Conservation (phyloP, 2,888 invertebrate genomes). For the Bugulina stolonifera region DNA sequence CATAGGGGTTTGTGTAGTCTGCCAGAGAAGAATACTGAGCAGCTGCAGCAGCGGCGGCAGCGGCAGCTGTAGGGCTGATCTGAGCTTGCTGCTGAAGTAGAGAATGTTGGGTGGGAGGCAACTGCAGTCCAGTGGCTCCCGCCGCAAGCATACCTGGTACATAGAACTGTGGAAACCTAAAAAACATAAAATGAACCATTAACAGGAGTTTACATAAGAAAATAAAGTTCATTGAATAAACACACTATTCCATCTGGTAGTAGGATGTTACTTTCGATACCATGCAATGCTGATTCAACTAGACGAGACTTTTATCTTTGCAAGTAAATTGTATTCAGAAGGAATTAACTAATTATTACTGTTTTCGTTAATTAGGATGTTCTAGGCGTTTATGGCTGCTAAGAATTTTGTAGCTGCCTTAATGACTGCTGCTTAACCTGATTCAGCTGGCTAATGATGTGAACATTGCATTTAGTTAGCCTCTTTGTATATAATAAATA, state of each 20-base stretch:
- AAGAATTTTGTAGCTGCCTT: not conserved
- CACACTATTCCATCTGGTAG: no score
- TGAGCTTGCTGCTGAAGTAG: not conserved
- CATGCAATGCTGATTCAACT: no score
- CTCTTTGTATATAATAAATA: no score
- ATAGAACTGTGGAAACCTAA: not conserved
- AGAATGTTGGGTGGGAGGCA: not conserved
- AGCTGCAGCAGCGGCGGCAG: not conserved
- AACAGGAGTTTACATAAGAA: no score
- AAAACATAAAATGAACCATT: not conserved
- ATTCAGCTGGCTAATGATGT: no score
- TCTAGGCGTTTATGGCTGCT: not conserved
- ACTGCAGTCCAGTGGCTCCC: not conserved
- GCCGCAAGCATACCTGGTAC: slow-evolving; percentile 22
- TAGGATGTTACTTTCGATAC: no score
- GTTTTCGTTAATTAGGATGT: slow-evolving; percentile 11
- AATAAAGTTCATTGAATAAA: no score
- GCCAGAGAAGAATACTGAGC: not conserved
- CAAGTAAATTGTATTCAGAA: not conserved
- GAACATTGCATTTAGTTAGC: not conserved
- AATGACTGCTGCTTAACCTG: not conserved
- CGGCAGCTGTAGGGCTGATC: slow-evolving; percentile 15
- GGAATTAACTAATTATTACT: slow-evolving; percentile 19
- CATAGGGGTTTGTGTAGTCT: no score
- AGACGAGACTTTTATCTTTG: no score